Conservation (phyloP, 2,113 vertebrate genomes). For the Struthidea cinerea region DNA sequence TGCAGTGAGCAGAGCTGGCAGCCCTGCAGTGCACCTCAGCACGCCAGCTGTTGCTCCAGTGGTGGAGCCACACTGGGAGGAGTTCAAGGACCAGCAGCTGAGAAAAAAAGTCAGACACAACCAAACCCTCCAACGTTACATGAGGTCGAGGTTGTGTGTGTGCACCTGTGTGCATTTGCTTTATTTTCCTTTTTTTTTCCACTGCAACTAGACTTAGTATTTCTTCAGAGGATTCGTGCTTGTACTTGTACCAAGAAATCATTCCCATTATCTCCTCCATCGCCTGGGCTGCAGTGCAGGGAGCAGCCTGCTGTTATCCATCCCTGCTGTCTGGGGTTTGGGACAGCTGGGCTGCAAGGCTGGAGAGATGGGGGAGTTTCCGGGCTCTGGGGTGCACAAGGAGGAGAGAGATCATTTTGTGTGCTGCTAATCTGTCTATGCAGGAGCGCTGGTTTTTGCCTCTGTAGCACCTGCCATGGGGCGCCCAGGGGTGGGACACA, state of each 20-base stretch:
- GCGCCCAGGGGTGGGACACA: neutral
- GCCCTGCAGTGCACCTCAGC: neutral
- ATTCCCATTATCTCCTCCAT: neutral
- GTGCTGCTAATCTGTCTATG: neutral
- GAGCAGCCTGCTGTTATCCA: neutral
- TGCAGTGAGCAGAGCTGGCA: neutral
- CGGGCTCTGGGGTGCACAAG: neutral
- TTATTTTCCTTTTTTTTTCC: neutral
- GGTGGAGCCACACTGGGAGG: neutral
- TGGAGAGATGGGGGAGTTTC: neutral
- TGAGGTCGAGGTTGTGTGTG: neutral
- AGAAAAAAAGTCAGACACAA: neutral
- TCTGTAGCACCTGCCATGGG: neutral
- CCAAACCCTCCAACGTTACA: neutral
- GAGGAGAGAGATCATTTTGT: neutral
- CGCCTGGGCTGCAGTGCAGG: neutral
- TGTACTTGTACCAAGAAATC: neutral
- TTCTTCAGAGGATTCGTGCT: slow-evolving; percentile 29
- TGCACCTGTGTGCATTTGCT: neutral
- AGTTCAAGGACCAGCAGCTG: neutral
- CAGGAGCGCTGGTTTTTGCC: neutral
- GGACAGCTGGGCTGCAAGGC: neutral
- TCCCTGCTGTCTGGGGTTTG: neutral
- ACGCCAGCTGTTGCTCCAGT: neutral
- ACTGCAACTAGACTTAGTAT: neutral